Base-by-base conservation (phyloP, 2,888 invertebrate genomes). In the Nowickia ferox region DNA sequence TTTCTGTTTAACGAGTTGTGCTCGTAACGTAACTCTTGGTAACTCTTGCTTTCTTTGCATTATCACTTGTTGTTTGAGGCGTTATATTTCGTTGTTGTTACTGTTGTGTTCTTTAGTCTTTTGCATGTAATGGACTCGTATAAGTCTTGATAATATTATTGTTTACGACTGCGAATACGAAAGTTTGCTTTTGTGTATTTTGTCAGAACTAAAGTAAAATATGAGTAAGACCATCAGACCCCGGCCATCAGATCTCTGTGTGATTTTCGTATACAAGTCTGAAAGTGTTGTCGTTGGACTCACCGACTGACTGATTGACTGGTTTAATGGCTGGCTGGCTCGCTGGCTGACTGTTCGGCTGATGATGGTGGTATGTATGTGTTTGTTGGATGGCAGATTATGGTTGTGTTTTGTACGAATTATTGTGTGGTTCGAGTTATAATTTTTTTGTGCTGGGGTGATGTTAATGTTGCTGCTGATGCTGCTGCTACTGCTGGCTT, bases 21-120 rank as follows among this genome's bases (percentile, higher is more conserved):
- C 59, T 74, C 63, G 69, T 69, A 48, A 55, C 17, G 19, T 51
- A 55, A 74, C 65, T 81, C 61, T 81, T 81, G 81, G 74, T 86
- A 86, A 86, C 86, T 86, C 83, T 86, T 86, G 83, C 78, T 86
- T 86, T 86, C 83, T 86, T 79, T 86, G 84, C 86, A 86, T 86
- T 86, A 86, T 86, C 86, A 86, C 86, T 86, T 86, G 86, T 86
- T 84, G 86, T 86, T 84, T 76, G 55, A 84, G 86, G 76, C 79
- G 65, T 77, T 81, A 65, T 84, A 75, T 77, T 82, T 77, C 69
- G 68, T 74, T 68, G 61, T 55, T 83, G 68, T 74, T 79, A 74
- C 68, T 84, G 84, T 84, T 74, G 77, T 77, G 76, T 72, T 76
- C 75, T 83, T 84, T 51, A 79, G 86, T 84, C 86, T 86, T 86